Base-by-base conservation (phyloP, 53 echinoderm and acorn worm genomes). In the Hippasteria phrygiana region DNA sequence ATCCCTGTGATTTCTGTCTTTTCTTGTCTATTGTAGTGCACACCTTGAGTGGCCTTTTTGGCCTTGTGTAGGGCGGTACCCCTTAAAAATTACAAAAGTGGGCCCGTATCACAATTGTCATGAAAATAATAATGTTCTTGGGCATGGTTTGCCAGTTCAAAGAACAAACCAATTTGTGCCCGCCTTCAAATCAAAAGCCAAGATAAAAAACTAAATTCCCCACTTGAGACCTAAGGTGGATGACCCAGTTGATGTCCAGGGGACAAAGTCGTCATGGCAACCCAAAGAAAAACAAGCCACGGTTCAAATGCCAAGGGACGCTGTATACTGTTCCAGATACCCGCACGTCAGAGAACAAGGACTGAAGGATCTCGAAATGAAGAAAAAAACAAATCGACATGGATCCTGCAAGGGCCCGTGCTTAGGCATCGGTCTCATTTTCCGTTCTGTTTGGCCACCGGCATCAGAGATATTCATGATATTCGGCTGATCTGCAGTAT, bases 211-310 rank as follows among this genome's bases (percentile, higher is more conserved):
- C n/a, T n/a, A n/a, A n/a, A n/a, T n/a, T n/a, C n/a, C 26, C 27
- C 26, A 45, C 59, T 3, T 59, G 17, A 35, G 11, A 66, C 16
- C 31, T 11, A 17, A 72, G n/a, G 41, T 72, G 41, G 73, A 72
- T 40, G 73, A 72, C 73, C 73, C 43, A 43, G 42, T 10, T 12
- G 43, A 72, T 72, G 73, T 41, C 43, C 43, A 6, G 0, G 73
- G 73, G 22, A 72, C 43, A 72, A 8, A 43, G 73, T 42, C 5
- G 10, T 43, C 26, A 72, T 43, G 73, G 43, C 41, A 72, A 72
- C 36, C 67, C 67, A 33, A 66, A 66, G 67, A 66, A 66, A 66
- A 66, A 33, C 67, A 66, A 33, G 33, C 67, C 34, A 66, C 33
- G 13, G 67, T 66, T 66, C 67, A 66, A 66, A 59, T 59, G 59